Evolutionary conservation across 2,797 vertebrate genomes (phyloP).

Genomic region (Rhinella marina): DNA sequence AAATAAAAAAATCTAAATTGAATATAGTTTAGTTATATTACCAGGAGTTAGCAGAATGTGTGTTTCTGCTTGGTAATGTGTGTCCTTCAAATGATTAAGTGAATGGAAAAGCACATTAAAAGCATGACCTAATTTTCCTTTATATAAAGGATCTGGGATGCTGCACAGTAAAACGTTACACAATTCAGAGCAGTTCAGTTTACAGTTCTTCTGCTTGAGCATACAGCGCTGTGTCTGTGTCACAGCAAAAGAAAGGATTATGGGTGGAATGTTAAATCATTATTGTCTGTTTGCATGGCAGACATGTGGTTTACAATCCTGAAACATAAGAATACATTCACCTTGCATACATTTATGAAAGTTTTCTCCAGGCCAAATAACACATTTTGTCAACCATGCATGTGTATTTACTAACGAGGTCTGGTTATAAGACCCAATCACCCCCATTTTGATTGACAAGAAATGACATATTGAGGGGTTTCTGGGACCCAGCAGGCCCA

Average conservation of each 20-base stretch:
- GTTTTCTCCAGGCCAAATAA: conserved; percentile 3
- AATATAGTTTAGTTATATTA: not conserved
- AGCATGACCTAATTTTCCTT: conserved; percentile 48
- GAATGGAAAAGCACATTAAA: conserved; percentile 51
- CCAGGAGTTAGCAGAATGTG: not conserved
- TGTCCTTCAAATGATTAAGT: conserved; percentile 32
- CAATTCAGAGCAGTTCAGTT: conserved; percentile 30
- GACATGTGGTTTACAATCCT: conserved; percentile 42
- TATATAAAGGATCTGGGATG: conserved; percentile 33
- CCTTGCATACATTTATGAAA: conserved; percentile 7
- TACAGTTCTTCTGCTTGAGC: conserved; percentile 39
- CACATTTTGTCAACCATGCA: not conserved
- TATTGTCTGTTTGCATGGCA: conserved; percentile 34
- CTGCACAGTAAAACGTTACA: conserved; percentile 40
- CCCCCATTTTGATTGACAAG: not conserved
- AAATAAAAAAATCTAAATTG: not conserved
- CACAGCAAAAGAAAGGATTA: conserved; percentile 52
- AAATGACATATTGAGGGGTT: not conserved
- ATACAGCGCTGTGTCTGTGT: conserved; percentile 45
- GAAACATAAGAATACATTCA: conserved; percentile 30
- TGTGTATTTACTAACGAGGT: not conserved
- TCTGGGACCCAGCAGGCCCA: not conserved
- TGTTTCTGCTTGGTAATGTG: conserved; percentile 10
- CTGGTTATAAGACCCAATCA: not conserved
- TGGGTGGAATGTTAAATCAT: conserved; percentile 45